These are phyloP conservation scores for Agapostemon virescens DNA, from an alignment of 2,888 invertebrate species.

Conservation along the genomic window DNA sequence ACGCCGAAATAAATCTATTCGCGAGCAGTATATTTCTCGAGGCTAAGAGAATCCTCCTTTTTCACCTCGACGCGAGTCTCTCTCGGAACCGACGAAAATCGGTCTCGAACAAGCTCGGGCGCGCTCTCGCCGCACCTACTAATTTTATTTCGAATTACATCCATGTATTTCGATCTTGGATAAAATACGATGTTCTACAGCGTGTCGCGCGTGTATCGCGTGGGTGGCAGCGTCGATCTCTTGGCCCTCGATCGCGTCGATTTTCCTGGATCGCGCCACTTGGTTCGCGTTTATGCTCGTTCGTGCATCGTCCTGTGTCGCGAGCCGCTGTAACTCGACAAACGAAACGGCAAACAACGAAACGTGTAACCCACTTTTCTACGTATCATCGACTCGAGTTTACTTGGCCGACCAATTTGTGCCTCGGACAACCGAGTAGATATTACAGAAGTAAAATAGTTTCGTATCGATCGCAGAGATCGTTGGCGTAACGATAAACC, in stretches of 20 bases:
- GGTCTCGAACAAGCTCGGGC: neutral
- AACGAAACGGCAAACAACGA: neutral
- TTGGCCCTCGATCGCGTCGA: conserved; percentile 29
- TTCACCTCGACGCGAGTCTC: neutral
- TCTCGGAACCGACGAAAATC: neutral
- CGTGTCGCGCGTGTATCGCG: conserved; percentile 45
- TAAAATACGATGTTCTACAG: neutral
- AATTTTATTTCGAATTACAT: neutral
- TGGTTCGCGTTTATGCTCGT: neutral
- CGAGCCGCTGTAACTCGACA: neutral
- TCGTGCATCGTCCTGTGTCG: neutral
- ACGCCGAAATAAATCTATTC: conserved; percentile 6
- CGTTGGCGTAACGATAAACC: too few relatives aligned
- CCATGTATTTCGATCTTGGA: neutral
- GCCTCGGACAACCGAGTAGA: too few relatives aligned
- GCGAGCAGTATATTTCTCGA: conserved; percentile 15
- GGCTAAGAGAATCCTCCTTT: neutral
- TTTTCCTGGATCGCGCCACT: conserved; percentile 6
- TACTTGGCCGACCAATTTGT: too few relatives aligned
- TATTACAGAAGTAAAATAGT: too few relatives aligned
- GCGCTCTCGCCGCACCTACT: neutral
- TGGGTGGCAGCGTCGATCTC: conserved; percentile 47
- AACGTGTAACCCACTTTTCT: neutral
- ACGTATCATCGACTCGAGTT: neutral
- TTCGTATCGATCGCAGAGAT: too few relatives aligned